Conservation (phyloP, 2,888 invertebrate genomes). For the Trissoscelio sp. region DNA sequence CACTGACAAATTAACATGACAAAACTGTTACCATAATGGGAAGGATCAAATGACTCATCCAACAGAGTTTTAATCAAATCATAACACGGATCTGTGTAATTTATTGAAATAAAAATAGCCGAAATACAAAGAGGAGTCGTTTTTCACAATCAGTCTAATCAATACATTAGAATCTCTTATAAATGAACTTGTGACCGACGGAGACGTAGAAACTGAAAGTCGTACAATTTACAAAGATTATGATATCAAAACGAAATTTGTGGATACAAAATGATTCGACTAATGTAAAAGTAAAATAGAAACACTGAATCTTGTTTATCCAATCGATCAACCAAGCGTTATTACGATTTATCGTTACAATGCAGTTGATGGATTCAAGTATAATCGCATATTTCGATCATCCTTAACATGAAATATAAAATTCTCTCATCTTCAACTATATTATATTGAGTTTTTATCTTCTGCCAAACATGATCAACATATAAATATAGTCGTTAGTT, state of each 20-base stretch:
- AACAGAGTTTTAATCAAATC: constrained; percentile 28
- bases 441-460: constrained; percentile 72
- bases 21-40: background rate
- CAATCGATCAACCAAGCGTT: constrained; percentile 70
- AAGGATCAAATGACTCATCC: background rate
- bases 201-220: too few relatives aligned
- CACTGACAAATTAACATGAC: constrained; percentile 1
- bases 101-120: constrained; percentile 50
- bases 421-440: constrained; percentile 81
- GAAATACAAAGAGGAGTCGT: constrained; percentile 16
- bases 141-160: constrained; percentile 1
- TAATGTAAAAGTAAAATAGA: constrained; percentile 19
- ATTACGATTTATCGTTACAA: constrained; percentile 72
- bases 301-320: background rate
- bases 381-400: constrained; percentile 69
- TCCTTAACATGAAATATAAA: constrained; percentile 82
- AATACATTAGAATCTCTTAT: background rate
- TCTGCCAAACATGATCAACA: constrained; percentile 79
- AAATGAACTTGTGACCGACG: constrained; percentile 4
- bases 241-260: constrained; percentile 5
- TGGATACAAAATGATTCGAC: constrained; percentile 15
- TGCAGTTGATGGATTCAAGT: constrained; percentile 72
- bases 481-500: constrained; percentile 82
- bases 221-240: background rate
- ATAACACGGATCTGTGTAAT: constrained; percentile 44